Evolutionary conservation across 2,113 vertebrate genomes (phyloP).

Genomic region (Dasyornis broadbenti): DNA sequence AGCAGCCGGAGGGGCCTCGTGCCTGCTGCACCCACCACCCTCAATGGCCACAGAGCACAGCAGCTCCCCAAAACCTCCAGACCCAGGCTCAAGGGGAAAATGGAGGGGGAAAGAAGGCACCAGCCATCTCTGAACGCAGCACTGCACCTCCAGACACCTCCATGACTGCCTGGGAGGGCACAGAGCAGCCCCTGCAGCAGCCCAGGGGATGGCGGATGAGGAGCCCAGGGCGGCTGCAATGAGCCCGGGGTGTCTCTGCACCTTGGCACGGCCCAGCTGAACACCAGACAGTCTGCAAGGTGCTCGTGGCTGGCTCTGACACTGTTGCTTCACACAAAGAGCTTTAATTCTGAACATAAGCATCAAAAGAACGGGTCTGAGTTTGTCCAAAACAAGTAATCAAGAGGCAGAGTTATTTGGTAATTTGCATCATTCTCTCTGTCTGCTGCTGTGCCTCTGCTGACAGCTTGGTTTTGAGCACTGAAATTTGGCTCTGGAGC

Average conservation of each 20-base stretch:
- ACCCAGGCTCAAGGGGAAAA: not conserved
- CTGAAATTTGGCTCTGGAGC: not conserved
- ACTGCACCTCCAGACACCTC: not conserved
- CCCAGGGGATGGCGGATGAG: not conserved
- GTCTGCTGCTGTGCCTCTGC: not conserved
- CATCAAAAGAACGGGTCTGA: not conserved
- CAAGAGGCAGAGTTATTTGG: not conserved
- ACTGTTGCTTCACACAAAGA: not conserved
- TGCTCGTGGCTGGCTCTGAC: not conserved
- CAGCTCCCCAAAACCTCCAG: not conserved
- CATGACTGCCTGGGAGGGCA: accelerated
- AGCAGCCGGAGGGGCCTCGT: not conserved
- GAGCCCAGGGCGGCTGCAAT: not conserved
- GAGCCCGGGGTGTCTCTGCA: not conserved
- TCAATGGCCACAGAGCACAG: not conserved
- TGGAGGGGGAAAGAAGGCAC: accelerated
- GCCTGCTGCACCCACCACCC: not conserved
- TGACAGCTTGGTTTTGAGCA: not conserved
- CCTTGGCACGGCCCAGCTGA: not conserved
- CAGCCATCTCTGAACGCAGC: accelerated
- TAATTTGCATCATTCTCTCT: not conserved
- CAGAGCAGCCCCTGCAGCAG: not conserved
- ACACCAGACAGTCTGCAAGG: not conserved
- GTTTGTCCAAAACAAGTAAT: not conserved
- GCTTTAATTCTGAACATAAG: not conserved